Evolutionary conservation across 2,113 vertebrate genomes (phyloP).

Genomic region (Speoplatyrhinus poulsoni): DNA sequence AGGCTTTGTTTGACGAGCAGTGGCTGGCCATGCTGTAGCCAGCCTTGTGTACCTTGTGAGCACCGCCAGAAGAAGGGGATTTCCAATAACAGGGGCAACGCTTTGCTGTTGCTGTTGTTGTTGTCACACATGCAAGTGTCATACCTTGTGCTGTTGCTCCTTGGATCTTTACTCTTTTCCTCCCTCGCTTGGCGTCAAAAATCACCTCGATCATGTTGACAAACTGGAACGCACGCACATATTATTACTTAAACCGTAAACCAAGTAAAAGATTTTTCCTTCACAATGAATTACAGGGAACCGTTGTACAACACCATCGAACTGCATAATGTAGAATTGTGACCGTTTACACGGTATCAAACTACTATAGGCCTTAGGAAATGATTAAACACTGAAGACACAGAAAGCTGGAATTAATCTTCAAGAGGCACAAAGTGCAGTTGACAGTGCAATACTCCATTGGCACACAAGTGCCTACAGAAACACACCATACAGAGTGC

Average conservation of each 20-base stretch:
- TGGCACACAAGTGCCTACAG: not conserved
- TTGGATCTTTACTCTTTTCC: slow-evolving; percentile 86
- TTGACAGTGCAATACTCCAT: not conserved
- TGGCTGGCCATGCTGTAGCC: slow-evolving; percentile 24
- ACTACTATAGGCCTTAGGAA: not conserved
- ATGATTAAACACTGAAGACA: not conserved
- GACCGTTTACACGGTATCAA: no score
- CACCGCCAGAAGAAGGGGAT: slow-evolving; percentile 51
- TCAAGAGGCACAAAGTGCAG: slow-evolving; percentile 2
- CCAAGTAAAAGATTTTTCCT: not conserved
- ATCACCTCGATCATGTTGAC: slow-evolving; percentile 90
- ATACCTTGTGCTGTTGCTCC: slow-evolving; percentile 80
- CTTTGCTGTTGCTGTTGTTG: slow-evolving; percentile 41
- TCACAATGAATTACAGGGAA: slow-evolving; percentile 37
- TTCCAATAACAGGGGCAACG: slow-evolving; percentile 41
- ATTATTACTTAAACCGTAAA: slow-evolving; percentile 15
- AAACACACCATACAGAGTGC: not conserved
- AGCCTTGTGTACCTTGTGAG: slow-evolving; percentile 12
- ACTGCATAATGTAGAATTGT: slow-evolving; percentile 32
- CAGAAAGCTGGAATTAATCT: slow-evolving; percentile 30
- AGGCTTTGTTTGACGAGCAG: slow-evolving; percentile 55
- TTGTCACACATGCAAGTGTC: slow-evolving; percentile 1
- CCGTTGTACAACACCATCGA: slow-evolving; percentile 27
- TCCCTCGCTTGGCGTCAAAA: slow-evolving; percentile 93
- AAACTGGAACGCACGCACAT: slow-evolving; percentile 75